These are phyloP conservation scores for Gasterosteus nipponicus DNA, from an alignment of 2,113 vertebrate genomes.

Conservation along the genomic window DNA sequence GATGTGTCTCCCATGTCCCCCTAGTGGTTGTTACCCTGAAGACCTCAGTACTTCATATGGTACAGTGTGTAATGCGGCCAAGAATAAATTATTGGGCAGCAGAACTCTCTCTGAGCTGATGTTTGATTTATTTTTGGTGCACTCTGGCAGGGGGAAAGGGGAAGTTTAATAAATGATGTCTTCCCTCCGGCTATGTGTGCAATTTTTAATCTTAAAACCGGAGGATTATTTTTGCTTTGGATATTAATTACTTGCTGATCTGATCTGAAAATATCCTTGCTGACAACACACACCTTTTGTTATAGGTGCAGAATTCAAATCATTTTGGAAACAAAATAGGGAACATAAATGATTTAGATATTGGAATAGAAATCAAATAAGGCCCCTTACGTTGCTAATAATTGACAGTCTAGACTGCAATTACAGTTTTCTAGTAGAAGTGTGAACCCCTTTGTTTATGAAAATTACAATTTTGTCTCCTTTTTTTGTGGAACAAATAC, in stretches of 20 bases:
- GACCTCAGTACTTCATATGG: conserved; percentile 23
- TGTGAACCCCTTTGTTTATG: not conserved
- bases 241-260: conserved; percentile 19
- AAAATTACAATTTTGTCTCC: too few relatives aligned
- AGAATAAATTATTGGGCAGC: conserved; percentile 50
- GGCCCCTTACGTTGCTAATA: not conserved
- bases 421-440: not conserved
- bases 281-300: not conserved
- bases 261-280: not conserved
- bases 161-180: conserved; percentile 27
- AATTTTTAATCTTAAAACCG: not conserved
- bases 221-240: conserved; percentile 28
- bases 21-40: conserved; percentile 35
- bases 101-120: conserved; percentile 24
- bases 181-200: not conserved
- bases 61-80: conserved; percentile 23
- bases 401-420: not conserved
- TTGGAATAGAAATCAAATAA: not conserved
- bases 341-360: conserved; percentile 3
- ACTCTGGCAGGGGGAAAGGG: conserved; percentile 7
- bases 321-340: not conserved
- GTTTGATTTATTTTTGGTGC: conserved; percentile 37
- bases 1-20: conserved; percentile 41
- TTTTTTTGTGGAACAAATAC: too few relatives aligned
- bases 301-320: conserved; percentile 1